Percentiles rank a stretch among this genome's conserved stretches.
phyloP scores from a whole-genome alignment of 2,797 vertebrate genomes.

The Acanthopagrus latus region DNA sequence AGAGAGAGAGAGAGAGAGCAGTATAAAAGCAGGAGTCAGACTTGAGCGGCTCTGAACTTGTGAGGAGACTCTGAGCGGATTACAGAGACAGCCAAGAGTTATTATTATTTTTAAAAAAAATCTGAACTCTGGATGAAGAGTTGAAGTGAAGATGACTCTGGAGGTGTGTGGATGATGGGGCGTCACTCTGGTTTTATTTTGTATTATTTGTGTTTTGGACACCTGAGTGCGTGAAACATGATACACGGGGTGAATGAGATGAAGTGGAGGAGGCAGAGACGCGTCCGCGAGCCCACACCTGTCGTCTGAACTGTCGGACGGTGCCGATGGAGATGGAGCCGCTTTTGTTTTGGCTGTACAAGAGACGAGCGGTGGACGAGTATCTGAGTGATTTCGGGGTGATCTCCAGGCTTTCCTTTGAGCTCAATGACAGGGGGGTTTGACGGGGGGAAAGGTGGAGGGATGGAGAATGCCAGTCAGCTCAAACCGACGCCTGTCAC shows the following conservation, averaged over 20 bases:
- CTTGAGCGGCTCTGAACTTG: constrained; percentile 63
- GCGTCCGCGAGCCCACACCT: constrained; percentile 16
- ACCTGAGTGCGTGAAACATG: not conserved
- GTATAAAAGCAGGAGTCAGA: constrained; percentile 73
- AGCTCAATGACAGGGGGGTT: constrained; percentile 50
- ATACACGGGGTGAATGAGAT: constrained; percentile 32
- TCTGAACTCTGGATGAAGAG: constrained; percentile 1
- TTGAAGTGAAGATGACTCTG: not conserved
- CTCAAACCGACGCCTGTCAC: constrained; percentile 66
- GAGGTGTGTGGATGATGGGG: constrained; percentile 24
- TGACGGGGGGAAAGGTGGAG: constrained; percentile 49
- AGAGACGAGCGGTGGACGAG: constrained; percentile 17
- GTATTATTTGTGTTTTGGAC: not conserved
- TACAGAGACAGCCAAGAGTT: not conserved
- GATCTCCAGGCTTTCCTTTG: constrained; percentile 31
- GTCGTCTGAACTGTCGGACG: constrained; percentile 25
- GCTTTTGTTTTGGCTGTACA: constrained; percentile 12
- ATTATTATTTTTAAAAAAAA: too few relatives aligned
- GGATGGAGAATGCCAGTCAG: constrained; percentile 76
- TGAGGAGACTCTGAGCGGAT: constrained; percentile 47
- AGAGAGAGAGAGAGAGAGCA: not conserved
- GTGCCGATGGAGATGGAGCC: constrained; percentile 56
- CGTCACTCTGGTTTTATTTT: not conserved
- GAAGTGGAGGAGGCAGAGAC: constrained; percentile 64
- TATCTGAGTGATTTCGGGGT: not conserved